Evolutionary conservation across 1,140 invertebrate genomes (phyloP), one percentile per base, ranked within the genome.

Genomic region (Sipha flava): DNA sequence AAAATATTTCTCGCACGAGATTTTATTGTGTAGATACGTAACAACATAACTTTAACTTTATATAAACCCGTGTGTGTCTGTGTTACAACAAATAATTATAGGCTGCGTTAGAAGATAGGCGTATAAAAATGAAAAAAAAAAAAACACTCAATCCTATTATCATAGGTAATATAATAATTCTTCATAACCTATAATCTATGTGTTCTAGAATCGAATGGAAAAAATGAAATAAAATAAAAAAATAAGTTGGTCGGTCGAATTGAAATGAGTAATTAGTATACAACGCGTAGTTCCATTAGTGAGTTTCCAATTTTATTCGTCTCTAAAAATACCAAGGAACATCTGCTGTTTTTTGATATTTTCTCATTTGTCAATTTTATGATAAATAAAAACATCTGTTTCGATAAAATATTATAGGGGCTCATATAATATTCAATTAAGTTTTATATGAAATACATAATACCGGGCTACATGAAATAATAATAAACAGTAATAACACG

Each of bases 351-450:
- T n/a, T 77, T 77, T 77, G 52, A 77, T 57, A 54, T 59, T 59
- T 77, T 77, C 52, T 77, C 73, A 57, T 77, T 77, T 77, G 73
- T 77, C 73, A 77, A 52, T 59, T 77, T 77, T 77, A 77, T 77
- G 57, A 52, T 54, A 77, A 77, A 77, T 57, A 77, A 59, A 77
- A 77, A 54, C 73, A 77, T 77, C 73, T 77, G 73, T 77, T 77
- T 54, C 52, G 26, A 77, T 77, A 43, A 77, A 59, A 77, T 37
- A 59, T 43, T 57, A 57, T 23, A 59, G 52, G 34, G 29, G 73
- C 52, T 77, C 2, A 18, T 47, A 49, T 49, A n/a, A 49, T 49
- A 57, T 37, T 77, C 34, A 57, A 77, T 77, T 77, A 59, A 77
- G 40, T 77, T 40, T 43, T 40, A 57, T 43, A 70, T 29, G 31